These are phyloP conservation scores for Micromussa lordhowensis DNA, from an alignment of 92 coral and sea anemone species.

Conservation along the genomic window DNA sequence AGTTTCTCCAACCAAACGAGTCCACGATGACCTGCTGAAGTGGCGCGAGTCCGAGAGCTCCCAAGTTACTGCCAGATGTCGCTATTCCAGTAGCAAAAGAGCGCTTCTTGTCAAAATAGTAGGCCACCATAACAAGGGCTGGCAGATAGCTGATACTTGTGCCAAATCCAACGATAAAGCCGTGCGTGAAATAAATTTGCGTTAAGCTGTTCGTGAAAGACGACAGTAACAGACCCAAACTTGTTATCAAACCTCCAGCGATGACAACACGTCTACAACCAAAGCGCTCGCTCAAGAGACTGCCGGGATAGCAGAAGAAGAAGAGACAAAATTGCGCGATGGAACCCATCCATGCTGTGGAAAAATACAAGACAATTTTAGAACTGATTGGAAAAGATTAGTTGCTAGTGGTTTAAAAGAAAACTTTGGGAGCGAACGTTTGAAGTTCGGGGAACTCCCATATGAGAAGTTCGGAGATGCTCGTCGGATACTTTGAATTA, in stretches of 20 bases:
- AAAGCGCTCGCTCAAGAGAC: constrained; percentile 80
- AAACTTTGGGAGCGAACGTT: too few species aligned
- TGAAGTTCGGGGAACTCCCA: too few species aligned
- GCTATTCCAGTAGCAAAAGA: constrained; percentile 97
- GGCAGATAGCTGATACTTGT: constrained; percentile 91
- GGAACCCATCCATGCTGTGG: constrained; percentile 97
- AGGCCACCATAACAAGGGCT: constrained; percentile 92
- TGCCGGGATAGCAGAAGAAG: constrained; percentile 86
- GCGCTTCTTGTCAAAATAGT: constrained; percentile 88
- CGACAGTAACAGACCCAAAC: constrained; percentile 79
- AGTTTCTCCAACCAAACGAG: constrained; percentile 87
- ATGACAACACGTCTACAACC: constrained; percentile 89
- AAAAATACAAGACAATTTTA: neutral
- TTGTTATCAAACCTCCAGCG: constrained; percentile 82
- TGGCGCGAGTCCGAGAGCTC: constrained; percentile 90
- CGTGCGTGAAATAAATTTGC: constrained; percentile 82
- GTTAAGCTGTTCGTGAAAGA: constrained; percentile 74
- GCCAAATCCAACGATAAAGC: constrained; percentile 91
- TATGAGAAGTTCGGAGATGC: too few species aligned
- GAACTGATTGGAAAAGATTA: neutral
- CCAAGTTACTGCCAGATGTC: constrained; percentile 92
- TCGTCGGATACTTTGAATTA: too few species aligned
- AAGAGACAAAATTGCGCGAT: constrained; percentile 91
- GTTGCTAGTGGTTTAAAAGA: neutral
- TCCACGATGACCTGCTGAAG: constrained; percentile 84